Percentiles rank a stretch among this genome's conserved stretches.
These are phyloP conservation scores for Poicephalus gulielmi DNA, from an alignment of 2,113 vertebrate species.

Conservation along the genomic window DNA sequence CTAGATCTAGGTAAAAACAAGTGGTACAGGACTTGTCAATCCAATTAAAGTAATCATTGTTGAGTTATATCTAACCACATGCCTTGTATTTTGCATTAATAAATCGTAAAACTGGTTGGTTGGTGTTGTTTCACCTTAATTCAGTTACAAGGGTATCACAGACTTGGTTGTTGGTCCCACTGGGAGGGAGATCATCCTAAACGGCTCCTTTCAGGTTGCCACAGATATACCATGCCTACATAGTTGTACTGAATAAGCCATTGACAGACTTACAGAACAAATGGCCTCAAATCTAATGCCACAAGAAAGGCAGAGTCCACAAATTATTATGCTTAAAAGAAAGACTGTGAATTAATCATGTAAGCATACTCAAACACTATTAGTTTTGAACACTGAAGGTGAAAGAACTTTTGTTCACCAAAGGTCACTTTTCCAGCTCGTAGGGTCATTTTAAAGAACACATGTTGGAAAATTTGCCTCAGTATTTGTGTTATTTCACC, in stretches of 20 bases:
- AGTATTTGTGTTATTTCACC: conserved; percentile 60
- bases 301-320: conserved; percentile 38
- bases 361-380: conserved; percentile 49
- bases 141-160: background rate
- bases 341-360: conserved; percentile 55
- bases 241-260: background rate
- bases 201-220: background rate
- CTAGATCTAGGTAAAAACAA: background rate
- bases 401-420: conserved; percentile 75
- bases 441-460: conserved; percentile 45
- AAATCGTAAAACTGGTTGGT: background rate
- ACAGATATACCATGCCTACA: background rate
- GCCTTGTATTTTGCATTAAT: background rate
- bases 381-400: conserved; percentile 65
- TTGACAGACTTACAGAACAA: conserved; percentile 24
- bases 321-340: conserved; percentile 47
- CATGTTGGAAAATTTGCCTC: conserved; percentile 61
- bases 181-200: background rate
- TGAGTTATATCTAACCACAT: background rate
- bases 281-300: conserved; percentile 21
- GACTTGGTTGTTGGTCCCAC: background rate
- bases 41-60: background rate
- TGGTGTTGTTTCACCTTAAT: background rate
- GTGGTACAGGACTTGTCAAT: background rate
- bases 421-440: conserved; percentile 52